Evolutionary conservation across 1,140 invertebrate genomes (phyloP), one percentile per base, ranked within the genome.

Genomic region (Saxidomus purpurata): DNA sequence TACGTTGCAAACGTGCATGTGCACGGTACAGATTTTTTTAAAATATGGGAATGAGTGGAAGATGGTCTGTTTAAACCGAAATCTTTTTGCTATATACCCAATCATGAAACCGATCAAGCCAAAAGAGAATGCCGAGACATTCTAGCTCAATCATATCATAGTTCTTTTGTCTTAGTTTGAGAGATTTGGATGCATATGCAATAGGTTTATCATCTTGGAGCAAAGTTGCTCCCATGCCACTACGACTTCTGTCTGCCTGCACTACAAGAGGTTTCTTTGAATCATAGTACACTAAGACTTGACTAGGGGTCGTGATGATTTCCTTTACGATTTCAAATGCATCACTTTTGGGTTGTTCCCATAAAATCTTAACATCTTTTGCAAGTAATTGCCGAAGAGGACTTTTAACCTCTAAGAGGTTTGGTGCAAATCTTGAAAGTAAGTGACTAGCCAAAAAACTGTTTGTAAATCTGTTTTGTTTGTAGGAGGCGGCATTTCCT

Each of bases 171-270:
- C 36, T n/a, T 15, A 4, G 1, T 40, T 6, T 77, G 36, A 77
- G 25, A 43, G 36, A 19, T 43, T 77, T 49, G 40, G 38, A 77
- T 9, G 74, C 74, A 77, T 43, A 77, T 43, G 9, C 43, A 8
- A 43, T 28, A 22, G 74, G 74, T 49, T 31, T 13, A 4, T 25
- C 67, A 2, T 69, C 67, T 31, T 69, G 67, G 4, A 69, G 19
- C 28, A 77, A 77, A 19, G 43, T 38, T 8, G 74, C 36, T 11
- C 96, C 95, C 31, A 96, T 69, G 2, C 74, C 74, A 2, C 4
- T 11, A 4, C 43, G 2, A 43, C 6, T 4, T 2, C 36, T 49
- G n/a, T 77, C 36, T 13, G 43, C 19, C 13, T 77, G 74, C 6
- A 43, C 13, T 77, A 15, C n/a, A 9, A 77, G 25, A 3, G 17